Conservation (phyloP, 1,140 invertebrate species). For the Scaptodrosophila lebanonensis region DNA sequence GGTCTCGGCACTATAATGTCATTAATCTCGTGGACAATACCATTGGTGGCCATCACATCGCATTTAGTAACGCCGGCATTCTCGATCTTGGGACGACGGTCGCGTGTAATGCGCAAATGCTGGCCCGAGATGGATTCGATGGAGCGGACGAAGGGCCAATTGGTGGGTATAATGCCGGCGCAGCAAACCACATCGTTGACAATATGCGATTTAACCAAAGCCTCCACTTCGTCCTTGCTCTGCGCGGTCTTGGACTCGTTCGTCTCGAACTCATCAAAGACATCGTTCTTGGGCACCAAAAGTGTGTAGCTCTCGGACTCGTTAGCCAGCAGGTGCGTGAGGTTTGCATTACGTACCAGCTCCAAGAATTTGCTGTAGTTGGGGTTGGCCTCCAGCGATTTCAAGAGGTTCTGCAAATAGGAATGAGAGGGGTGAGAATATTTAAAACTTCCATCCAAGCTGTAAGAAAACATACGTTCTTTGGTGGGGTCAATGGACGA, state of each 20-base stretch:
- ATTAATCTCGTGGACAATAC: conserved; percentile 81
- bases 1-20: conserved; percentile 74
- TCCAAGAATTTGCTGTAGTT: conserved; percentile 74
- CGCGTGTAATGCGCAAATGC: conserved; percentile 78
- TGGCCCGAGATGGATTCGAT: conserved; percentile 78
- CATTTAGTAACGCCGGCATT: conserved; percentile 79
- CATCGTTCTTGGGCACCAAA: conserved; percentile 82
- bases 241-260: conserved; percentile 40
- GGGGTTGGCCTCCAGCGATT: conserved; percentile 63
- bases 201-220: conserved; percentile 69
- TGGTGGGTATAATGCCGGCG: conserved; percentile 79
- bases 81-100: conserved; percentile 79
- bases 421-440: background rate
- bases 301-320: conserved; percentile 78
- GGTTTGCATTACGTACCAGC: conserved; percentile 63
- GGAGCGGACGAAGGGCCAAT: conserved; percentile 79
- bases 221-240: conserved; percentile 42
- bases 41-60: conserved; percentile 80
- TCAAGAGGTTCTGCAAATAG: conserved; percentile 51
- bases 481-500: conserved; percentile 79
- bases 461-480: conserved; percentile 56
- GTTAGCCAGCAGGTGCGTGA: conserved; percentile 63
- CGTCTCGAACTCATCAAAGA: conserved; percentile 79
- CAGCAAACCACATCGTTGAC: conserved; percentile 81
- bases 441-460: fast-evolving